These are phyloP conservation scores for Glyphotaelius pellucidus DNA, from an alignment of 2,888 invertebrate genomes.

Conservation along the genomic window DNA sequence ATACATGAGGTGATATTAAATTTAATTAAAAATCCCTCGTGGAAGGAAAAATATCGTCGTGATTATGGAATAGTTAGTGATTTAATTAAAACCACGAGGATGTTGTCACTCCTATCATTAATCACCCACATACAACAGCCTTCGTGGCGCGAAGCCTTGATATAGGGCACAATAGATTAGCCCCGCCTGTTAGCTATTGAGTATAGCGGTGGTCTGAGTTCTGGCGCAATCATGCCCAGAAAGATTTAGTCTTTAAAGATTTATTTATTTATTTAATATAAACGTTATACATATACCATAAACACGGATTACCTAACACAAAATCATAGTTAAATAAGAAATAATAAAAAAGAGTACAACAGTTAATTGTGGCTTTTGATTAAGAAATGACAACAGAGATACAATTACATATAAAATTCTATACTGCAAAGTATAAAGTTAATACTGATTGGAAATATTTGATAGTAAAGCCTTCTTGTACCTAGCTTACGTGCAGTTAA, in stretches of 20 bases:
- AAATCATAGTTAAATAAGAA: too few species aligned
- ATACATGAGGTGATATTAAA: neutral
- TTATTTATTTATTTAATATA: too few species aligned
- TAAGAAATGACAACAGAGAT: too few species aligned
- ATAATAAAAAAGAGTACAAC: too few species aligned
- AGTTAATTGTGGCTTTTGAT: too few species aligned
- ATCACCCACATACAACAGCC: conserved; percentile 21
- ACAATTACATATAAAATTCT: too few species aligned
- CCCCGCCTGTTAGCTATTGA: neutral
- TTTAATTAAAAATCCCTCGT: neutral
- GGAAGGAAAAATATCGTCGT: conserved; percentile 10
- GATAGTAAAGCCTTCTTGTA: too few species aligned
- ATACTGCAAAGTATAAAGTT: too few species aligned
- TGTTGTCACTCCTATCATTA: conserved; percentile 33
- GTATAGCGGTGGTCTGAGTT: neutral
- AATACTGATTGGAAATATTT: too few species aligned
- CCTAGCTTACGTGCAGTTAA: too few species aligned
- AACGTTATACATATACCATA: too few species aligned
- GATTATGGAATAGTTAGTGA: conserved; percentile 34
- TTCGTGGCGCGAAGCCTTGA: neutral
- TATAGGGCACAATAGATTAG: neutral
- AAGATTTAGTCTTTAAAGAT: neutral
- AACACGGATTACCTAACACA: too few species aligned
- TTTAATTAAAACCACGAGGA: conserved; percentile 38
- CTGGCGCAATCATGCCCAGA: neutral